Percentiles rank a stretch among this genome's conserved stretches.
phyloP scores from a whole-genome alignment of 2,113 vertebrate species.

The Artemisiospiza belli region DNA sequence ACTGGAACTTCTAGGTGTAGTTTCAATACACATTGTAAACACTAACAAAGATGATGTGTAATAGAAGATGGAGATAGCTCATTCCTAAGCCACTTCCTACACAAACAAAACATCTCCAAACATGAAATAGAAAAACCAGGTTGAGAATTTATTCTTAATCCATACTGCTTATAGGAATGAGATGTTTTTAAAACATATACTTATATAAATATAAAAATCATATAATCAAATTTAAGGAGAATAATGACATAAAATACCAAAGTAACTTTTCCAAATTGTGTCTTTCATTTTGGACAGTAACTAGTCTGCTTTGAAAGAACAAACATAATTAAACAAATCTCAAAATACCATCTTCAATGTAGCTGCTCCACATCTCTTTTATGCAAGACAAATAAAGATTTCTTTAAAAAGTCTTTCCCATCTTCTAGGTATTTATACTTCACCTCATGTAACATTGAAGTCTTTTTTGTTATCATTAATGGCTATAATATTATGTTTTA shows the following conservation, averaged over 20 bases:
- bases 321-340: not conserved
- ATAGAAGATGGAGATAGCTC: not conserved
- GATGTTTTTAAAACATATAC: not conserved
- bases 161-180: not conserved
- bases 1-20: not conserved
- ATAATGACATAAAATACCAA: not conserved
- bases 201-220: not conserved
- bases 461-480: not conserved
- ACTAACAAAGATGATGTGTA: not conserved
- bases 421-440: not conserved
- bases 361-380: not conserved
- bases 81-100: not conserved
- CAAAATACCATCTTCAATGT: not conserved
- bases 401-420: not conserved
- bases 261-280: not conserved
- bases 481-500: not conserved
- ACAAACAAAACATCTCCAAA: not conserved
- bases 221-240: not conserved
- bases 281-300: not conserved
- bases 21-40: not conserved
- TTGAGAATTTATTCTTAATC: not conserved
- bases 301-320: not conserved
- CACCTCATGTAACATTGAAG: not conserved
- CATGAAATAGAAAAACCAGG: not conserved
- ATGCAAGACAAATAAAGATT: not conserved